Conservation (phyloP, 2,113 vertebrate genomes). For the Heloderma charlesbogerti region DNA sequence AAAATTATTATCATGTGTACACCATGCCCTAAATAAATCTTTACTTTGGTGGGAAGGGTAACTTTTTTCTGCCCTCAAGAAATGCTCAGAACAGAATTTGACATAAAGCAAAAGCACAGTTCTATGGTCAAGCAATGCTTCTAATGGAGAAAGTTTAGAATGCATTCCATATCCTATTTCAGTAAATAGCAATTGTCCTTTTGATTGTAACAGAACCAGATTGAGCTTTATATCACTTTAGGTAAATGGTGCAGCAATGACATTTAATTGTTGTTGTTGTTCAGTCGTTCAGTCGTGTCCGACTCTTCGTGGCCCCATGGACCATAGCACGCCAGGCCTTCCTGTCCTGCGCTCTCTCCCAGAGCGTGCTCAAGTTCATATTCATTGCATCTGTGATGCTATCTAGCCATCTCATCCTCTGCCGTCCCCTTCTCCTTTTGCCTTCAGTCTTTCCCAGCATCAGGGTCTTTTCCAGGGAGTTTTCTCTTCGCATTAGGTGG, state of each 20-base stretch:
- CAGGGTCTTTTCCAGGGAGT: too few species aligned
- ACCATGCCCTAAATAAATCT: background rate
- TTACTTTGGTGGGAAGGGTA: background rate
- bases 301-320: too few species aligned
- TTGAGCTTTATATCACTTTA: background rate
- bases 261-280: too few species aligned
- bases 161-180: background rate
- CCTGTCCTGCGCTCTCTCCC: too few species aligned
- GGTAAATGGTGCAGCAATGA: background rate
- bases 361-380: too few species aligned
- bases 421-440: too few species aligned
- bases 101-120: background rate
- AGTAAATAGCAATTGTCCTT: background rate
- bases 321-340: too few species aligned
- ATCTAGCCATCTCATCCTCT: too few species aligned
- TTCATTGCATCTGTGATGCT: too few species aligned
- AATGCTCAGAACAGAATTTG: background rate
- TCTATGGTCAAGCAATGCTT: background rate
- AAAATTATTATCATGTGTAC: background rate
- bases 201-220: background rate
- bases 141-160: background rate
- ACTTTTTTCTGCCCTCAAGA: background rate
- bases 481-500: too few species aligned
- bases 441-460: too few species aligned
- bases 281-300: too few species aligned